phyloP scores from a whole-genome alignment of 1,140 invertebrate genomes.

The Rhyzopertha dominica region DNA sequence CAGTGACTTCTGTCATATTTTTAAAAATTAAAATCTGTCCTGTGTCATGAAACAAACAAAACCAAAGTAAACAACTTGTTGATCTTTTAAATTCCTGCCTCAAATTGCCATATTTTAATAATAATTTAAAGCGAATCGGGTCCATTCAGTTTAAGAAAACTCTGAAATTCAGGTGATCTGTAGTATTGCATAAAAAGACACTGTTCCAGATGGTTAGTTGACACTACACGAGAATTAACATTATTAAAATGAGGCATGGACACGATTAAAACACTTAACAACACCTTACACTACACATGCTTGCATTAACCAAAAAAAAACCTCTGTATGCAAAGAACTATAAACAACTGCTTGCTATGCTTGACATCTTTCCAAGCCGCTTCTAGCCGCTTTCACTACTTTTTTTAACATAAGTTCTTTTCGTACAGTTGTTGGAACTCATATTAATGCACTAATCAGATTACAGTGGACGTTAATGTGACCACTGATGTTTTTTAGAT shows the following conservation, averaged over 20 bases:
- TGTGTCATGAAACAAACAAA: neutral
- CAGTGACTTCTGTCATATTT: neutral
- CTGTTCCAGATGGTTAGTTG: neutral
- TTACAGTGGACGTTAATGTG: neutral
- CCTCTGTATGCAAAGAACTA: slow-evolving; percentile 38
- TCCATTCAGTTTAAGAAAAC: slow-evolving; percentile 8
- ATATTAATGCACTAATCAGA: slow-evolving; percentile 3
- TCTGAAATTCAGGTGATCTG: no score
- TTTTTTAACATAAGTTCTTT: slow-evolving; percentile 31
- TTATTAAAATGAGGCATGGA: slow-evolving; percentile 42
- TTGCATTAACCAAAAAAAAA: slow-evolving; percentile 25
- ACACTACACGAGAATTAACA: neutral
- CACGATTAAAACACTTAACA: slow-evolving; percentile 14
- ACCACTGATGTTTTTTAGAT: slow-evolving; percentile 30
- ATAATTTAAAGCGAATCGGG: slow-evolving; percentile 5
- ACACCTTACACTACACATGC: slow-evolving; percentile 19
- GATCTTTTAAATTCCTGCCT: neutral
- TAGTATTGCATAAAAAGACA: slow-evolving; percentile 1
- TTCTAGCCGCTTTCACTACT: neutral
- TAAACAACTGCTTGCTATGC: slow-evolving; percentile 15
- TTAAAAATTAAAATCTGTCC: neutral
- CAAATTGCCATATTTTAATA: neutral
- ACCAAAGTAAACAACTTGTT: neutral
- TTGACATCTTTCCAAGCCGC: slow-evolving; percentile 15
- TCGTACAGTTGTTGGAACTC: slow-evolving; percentile 25